phyloP scores from a whole-genome alignment of 1,140 invertebrate genomes.

The Hyphantria cunea region DNA sequence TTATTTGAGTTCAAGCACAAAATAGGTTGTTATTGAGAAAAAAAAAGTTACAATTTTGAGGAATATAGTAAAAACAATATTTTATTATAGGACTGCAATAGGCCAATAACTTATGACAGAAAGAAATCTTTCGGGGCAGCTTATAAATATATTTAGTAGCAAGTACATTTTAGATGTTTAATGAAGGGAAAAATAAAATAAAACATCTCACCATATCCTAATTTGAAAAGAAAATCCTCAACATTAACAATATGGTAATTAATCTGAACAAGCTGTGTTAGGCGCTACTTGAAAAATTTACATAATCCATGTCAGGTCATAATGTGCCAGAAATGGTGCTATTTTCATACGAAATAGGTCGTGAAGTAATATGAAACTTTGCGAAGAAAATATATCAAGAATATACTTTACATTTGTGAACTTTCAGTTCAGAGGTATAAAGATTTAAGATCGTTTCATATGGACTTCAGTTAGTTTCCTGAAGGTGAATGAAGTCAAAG shows the following conservation, averaged over 20 bases:
- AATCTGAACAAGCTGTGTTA: not conserved
- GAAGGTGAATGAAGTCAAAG: not conserved
- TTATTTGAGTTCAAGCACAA: no score
- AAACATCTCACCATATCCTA: not conserved
- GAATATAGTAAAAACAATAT: no score
- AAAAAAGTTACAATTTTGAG: no score
- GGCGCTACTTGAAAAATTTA: not conserved
- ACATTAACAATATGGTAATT: not conserved
- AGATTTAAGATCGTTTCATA: not conserved
- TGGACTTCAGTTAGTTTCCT: not conserved
- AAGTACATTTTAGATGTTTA: not conserved
- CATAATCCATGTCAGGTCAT: not conserved
- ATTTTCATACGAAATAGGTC: not conserved
- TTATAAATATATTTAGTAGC: not conserved
- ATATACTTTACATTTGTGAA: not conserved
- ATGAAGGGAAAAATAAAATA: no score
- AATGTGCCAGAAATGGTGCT: not conserved
- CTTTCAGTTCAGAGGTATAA: not conserved
- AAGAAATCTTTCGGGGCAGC: no score
- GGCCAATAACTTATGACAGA: no score
- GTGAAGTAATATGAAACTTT: not conserved
- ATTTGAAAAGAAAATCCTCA: not conserved
- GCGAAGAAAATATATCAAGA: not conserved
- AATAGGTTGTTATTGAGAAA: no score
- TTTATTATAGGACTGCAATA: no score